phyloP scores from a whole-genome alignment of 92 coral and sea anemone genomes.

The Porites divaricata region DNA sequence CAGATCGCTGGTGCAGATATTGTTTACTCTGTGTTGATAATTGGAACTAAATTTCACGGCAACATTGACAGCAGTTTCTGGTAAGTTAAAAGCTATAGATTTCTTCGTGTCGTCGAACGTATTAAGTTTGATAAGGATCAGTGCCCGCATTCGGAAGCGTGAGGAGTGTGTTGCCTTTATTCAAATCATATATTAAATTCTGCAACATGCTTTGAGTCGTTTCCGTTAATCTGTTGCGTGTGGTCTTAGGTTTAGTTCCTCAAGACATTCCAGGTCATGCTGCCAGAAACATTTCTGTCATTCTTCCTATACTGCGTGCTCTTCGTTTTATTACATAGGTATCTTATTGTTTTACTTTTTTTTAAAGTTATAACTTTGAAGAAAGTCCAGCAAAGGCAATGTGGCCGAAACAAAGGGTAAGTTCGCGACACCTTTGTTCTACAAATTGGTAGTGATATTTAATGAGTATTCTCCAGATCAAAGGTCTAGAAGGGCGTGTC shows the following conservation, averaged over 20 bases:
- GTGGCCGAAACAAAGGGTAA: constrained; percentile 64
- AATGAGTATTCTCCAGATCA: no score
- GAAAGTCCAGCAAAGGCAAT: constrained; percentile 56
- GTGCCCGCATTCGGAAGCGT: not conserved
- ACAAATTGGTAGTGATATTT: not conserved
- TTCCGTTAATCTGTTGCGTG: not conserved
- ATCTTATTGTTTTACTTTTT: not conserved
- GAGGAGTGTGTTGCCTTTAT: not conserved
- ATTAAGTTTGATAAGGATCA: not conserved
- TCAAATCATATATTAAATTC: not conserved
- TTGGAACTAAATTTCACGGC: constrained; percentile 69
- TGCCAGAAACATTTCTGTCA: not conserved
- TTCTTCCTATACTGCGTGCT: not conserved
- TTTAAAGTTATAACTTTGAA: constrained; percentile 47
- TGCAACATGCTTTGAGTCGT: not conserved
- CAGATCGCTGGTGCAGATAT: constrained; percentile 37
- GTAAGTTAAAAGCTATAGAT: constrained; percentile 10
- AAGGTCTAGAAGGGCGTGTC: not conserved
- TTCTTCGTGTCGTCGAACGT: not conserved
- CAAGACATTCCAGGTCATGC: not conserved
- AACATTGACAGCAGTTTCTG: constrained; percentile 58
- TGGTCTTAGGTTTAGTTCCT: not conserved
- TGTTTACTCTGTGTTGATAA: constrained; percentile 55
- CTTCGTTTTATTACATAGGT: not conserved
- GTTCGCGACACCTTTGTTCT: not conserved